These are phyloP conservation scores for Ectemnius continuus DNA, from an alignment of 2,888 invertebrate genomes.

Conservation along the genomic window DNA sequence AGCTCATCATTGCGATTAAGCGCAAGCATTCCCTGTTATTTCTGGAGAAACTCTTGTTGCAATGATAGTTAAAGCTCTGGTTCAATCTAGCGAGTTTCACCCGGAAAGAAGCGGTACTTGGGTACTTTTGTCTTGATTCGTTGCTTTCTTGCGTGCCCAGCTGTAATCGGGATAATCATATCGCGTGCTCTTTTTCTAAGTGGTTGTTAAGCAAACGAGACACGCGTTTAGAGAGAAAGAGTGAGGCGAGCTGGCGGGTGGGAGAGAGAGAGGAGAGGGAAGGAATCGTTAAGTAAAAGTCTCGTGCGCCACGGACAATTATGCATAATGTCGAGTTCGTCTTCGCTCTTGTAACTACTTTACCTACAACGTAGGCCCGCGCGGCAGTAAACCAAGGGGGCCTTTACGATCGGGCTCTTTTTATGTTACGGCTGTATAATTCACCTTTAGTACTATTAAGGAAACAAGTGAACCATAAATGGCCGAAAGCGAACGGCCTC, in stretches of 20 bases:
- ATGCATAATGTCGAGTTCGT: slow-evolving; percentile 2
- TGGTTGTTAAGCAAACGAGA: slow-evolving; percentile 19
- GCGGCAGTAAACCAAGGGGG: not conserved
- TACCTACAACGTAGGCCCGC: not conserved
- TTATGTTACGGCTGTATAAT: slow-evolving; percentile 3
- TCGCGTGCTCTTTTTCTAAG: slow-evolving; percentile 5
- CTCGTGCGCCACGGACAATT: slow-evolving; percentile 1
- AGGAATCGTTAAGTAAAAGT: slow-evolving; percentile 10
- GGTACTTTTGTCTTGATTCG: not conserved
- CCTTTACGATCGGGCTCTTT: slow-evolving; percentile 2
- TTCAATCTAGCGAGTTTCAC: too few species aligned
- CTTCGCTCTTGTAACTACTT: not conserved
- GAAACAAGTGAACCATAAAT: slow-evolving; percentile 1
- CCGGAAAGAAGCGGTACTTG: too few species aligned
- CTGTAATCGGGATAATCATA: slow-evolving; percentile 9
- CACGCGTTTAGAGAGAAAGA: slow-evolving; percentile 12
- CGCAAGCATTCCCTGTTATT: not conserved
- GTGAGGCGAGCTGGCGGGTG: too few species aligned
- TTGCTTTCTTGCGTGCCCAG: slow-evolving; percentile 17
- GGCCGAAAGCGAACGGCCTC: not conserved
- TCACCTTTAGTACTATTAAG: not conserved
- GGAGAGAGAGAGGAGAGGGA: not conserved
- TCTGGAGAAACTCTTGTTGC: not conserved
- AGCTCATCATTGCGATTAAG: not conserved
- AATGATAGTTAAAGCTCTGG: too few species aligned